Base-by-base conservation (phyloP, 2,888 invertebrate genomes). In the Ennomos erosarius region DNA sequence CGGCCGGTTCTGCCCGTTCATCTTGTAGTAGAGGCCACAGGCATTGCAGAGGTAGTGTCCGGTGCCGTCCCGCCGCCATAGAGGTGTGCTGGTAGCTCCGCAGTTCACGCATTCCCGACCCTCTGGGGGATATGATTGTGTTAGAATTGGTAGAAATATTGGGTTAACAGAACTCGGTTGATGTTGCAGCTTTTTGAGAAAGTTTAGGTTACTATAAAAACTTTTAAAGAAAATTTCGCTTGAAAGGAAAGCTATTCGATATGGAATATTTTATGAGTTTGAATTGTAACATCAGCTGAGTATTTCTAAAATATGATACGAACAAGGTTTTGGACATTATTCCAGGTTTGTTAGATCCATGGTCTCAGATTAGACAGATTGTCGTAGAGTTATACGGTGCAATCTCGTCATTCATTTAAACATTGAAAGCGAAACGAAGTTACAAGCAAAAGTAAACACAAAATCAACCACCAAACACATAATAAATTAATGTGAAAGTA, bases 21-120 rank as follows among this genome's bases (percentile, higher is more conserved):
- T 99, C 94, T 99, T 99, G 94, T 99, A 99, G 94, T 99, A 99
- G 76, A 99, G 96, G 76, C 99, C 99, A 92, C 99, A 99, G 74
- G 99, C 99, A 93, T 99, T 99, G 95, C 99, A 99, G 79, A 97
- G 95, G 94, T 99, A 99, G 90, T 98, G 98, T 46, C 99, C 99
- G 72, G 99, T 99, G 71, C 99, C 99, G 91, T 99, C 99, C 78
- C 99, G 94, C 84, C 98, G 95, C 98, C 98, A 98, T 65, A 99
- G 94, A 12, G 99, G 99, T 73, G 99, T 99, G 81, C 98, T 98
- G 70, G 98, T 98, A 62, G 99, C 99, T 62, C 99, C 99, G 93
- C 99, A 99, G 94, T 99, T 99, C 75, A 99, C 99, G 93, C 99
- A 99, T 90, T 99, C 98, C 71, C 99, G 96, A 72, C 98, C 98